phyloP scores from a whole-genome alignment of 2,888 invertebrate species.

The Cheilosia vernalis region DNA sequence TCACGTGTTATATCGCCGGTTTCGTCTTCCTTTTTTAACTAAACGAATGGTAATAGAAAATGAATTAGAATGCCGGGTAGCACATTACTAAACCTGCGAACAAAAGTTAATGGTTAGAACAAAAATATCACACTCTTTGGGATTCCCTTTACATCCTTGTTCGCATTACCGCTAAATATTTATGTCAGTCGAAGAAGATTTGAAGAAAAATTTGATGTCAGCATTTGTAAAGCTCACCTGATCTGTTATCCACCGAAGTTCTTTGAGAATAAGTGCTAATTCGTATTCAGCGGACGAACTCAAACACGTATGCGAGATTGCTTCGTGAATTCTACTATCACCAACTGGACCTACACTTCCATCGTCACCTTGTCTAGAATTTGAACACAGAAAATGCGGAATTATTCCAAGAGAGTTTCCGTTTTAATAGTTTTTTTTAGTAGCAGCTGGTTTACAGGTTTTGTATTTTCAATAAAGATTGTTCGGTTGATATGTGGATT shows the following conservation, averaged over 20 bases:
- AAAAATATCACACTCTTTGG: too few relatives aligned
- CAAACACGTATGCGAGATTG: constrained; percentile 91
- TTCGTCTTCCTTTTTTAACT: constrained; percentile 96
- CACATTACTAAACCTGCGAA: background rate
- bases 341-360: constrained; percentile 84
- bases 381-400: constrained; percentile 12
- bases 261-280: constrained; percentile 96
- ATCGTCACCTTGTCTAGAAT: constrained; percentile 81
- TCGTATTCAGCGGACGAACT: constrained; percentile 93
- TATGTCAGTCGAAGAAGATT: too few relatives aligned
- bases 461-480: too few relatives aligned
- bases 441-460: too few relatives aligned
- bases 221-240: constrained; percentile 85
- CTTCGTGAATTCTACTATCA: constrained; percentile 88
- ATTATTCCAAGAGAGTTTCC: constrained; percentile 36
- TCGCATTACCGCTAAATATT: too few relatives aligned
- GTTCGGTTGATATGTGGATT: too few relatives aligned
- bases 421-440: background rate
- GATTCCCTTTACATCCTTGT: too few relatives aligned
- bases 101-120: background rate
- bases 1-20: constrained; percentile 96
- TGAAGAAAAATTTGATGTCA: too few relatives aligned
- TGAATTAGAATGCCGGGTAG: background rate
- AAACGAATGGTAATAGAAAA: constrained; percentile 80
- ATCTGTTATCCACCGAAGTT: constrained; percentile 95